Base-by-base conservation (phyloP, 2,797 vertebrate species). In the Phrynocephalus guinanensis region DNA sequence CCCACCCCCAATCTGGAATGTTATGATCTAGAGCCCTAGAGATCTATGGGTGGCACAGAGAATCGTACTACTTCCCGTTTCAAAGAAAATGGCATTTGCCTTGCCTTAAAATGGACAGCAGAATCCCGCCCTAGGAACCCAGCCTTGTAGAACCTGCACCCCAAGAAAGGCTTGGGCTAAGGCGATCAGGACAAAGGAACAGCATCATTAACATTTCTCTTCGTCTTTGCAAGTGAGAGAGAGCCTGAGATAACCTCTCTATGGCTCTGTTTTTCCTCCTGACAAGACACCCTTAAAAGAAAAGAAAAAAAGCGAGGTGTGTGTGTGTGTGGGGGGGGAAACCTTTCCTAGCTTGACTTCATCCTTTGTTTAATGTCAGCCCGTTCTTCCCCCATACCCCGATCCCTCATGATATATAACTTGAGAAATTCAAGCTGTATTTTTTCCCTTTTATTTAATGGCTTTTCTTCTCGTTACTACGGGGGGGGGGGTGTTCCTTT, bases 141-240 rank as follows among this genome's bases (percentile, higher is more conserved):
- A 90, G 88, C 52, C 84, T 90, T 63, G 0, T 60, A 81, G 78
- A 83, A 94, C 93, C 73, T 22, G 30, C 88, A 86, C 66, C 71
- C 86, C 78, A 84, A 11, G 77, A 85, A 1, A 33, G 2, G 70
- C 91, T 87, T 94, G 88, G 20, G 88, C 48, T 50, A 81, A 80
- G 33, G 88, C 85, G 91, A 91, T 72, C 48, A 86, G 81, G 86
- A 88, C 60, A 63, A 83, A 91, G 82, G 84, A 91, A 1, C 85
- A 70, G 92, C 66, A 72, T 83, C 15, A 73, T 92, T 93, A 93
- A 91, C 90, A 91, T 93, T 91, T 91, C 89, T 94, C 66, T 48
- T 91, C 48, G 20, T 92, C 87, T 67, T 63, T 84, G 73, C 83
- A 84, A 89, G 91, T 89, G 93, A 95, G 89, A 88, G 93, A 89